Base-by-base conservation (phyloP, 2,888 invertebrate genomes). In the Portevinia maculata region DNA sequence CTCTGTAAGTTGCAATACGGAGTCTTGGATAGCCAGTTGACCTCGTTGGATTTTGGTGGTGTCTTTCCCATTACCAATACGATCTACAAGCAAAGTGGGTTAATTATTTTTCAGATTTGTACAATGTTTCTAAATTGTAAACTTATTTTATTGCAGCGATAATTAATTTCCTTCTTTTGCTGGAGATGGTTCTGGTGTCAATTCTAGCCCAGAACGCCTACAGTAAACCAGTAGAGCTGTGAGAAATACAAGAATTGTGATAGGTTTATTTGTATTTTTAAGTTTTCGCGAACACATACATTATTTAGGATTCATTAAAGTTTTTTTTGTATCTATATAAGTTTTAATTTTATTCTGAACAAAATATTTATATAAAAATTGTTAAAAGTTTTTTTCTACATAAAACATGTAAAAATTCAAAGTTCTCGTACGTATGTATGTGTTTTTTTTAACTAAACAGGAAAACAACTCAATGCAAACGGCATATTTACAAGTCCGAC, bases 111-210 rank as follows among this genome's bases (percentile, higher is more conserved):
- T 7, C 46, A 19, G 5, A 34, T 44, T 11, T 8, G 44, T 13
- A 39, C 15, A 11, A 44, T 55, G 2, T 5, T 41, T 53, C 39
- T 39, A 15, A 39, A 7, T 62, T 13, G 24, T 5, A 5, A 3
- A 3, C 24, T 65, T 30, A 53, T 60, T 67, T 41, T 46, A 24
- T 84, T 86, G 37, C 74, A 90, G 90, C 88, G 3, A 87, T 90
- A n/a, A 88, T 90, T 17, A 90, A 90, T 78, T 85, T 89, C 1
- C 64, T 89, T 15, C 89, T 90, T 71, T 76, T 90, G 64, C 85
- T 87, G 17, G 90, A 90, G 86, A 90, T 90, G 89, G 87, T 88
- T 6, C 78, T 90, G 60, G 88, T 90, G 6, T 90, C 90, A 5
- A 86, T 88, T 79, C 81, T 90, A 85, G 90, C 85, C 0, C 89